Evolutionary conservation across 2,888 invertebrate species (phyloP).

Genomic region (Zygogramma bicolorata): DNA sequence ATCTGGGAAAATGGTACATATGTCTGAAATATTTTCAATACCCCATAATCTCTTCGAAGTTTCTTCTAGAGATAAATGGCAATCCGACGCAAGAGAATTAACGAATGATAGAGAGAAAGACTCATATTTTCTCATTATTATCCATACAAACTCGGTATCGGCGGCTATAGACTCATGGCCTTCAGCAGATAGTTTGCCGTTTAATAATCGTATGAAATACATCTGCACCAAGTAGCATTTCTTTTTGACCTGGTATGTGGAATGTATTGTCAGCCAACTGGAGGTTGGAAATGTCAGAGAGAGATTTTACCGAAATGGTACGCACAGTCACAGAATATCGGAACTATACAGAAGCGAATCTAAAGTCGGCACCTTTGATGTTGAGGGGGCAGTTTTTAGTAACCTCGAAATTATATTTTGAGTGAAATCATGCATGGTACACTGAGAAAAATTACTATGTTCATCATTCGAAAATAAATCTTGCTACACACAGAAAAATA

Average conservation of each 20-base stretch:
- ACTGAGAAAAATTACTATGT: too few relatives aligned
- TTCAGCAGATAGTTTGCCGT: not conserved
- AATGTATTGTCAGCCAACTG: not conserved
- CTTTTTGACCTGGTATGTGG: not conserved
- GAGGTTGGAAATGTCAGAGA: not conserved
- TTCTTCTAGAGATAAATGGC: too few relatives aligned
- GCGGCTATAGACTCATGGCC: not conserved
- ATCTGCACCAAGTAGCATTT: constrained; percentile 11
- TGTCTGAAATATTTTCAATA: not conserved
- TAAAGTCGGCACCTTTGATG: too few relatives aligned
- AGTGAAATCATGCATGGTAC: too few relatives aligned
- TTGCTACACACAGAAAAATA: too few relatives aligned
- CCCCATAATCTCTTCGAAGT: not conserved
- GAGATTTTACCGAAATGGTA: too few relatives aligned
- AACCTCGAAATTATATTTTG: too few relatives aligned
- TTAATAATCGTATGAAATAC: not conserved
- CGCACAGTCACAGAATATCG: too few relatives aligned
- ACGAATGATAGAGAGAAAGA: not conserved
- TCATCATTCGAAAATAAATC: too few relatives aligned
- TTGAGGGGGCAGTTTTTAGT: too few relatives aligned
- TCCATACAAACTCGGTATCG: not conserved
- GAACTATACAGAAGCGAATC: too few relatives aligned
- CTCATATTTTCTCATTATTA: not conserved
- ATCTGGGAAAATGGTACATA: not conserved
- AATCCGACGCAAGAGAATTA: not conserved